Evolutionary conservation across 2,797 vertebrate genomes (phyloP).

Genomic region (Platalea minor): DNA sequence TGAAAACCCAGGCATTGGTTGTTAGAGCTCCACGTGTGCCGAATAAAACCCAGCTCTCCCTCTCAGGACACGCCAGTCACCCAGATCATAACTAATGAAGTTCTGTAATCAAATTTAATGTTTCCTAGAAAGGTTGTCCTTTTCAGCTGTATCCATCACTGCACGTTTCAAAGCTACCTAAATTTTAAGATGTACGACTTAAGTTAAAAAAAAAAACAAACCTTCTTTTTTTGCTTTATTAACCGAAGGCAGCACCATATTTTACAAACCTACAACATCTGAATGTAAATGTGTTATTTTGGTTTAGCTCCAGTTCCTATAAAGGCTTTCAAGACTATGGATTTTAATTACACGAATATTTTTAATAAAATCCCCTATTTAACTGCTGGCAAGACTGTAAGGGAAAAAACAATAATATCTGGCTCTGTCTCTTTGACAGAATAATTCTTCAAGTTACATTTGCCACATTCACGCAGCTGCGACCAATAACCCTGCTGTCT

Average conservation of each 20-base stretch:
- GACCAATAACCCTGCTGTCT: conserved; percentile 65
- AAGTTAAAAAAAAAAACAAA: background rate
- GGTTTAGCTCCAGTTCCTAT: background rate
- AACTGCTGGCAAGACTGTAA: conserved; percentile 47
- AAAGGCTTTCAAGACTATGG: background rate
- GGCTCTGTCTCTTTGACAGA: conserved; percentile 50
- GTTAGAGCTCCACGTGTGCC: background rate
- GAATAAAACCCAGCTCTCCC: background rate
- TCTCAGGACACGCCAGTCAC: background rate
- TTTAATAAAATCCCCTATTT: conserved; percentile 54
- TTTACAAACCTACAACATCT: background rate
- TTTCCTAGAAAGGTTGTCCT: background rate
- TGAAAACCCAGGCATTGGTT: background rate
- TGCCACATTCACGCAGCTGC: conserved; percentile 63
- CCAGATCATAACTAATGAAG: background rate
- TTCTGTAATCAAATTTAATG: background rate
- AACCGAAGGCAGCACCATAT: background rate
- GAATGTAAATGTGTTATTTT: background rate
- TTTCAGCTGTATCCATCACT: background rate
- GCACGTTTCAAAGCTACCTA: background rate
- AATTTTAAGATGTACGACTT: background rate
- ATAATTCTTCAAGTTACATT: conserved; percentile 58
- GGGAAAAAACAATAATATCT: conserved; percentile 43
- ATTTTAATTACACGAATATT: conserved; percentile 60
- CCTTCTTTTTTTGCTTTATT: background rate